Conservation (phyloP, 2,113 vertebrate species). For the Scomber scombrus region DNA sequence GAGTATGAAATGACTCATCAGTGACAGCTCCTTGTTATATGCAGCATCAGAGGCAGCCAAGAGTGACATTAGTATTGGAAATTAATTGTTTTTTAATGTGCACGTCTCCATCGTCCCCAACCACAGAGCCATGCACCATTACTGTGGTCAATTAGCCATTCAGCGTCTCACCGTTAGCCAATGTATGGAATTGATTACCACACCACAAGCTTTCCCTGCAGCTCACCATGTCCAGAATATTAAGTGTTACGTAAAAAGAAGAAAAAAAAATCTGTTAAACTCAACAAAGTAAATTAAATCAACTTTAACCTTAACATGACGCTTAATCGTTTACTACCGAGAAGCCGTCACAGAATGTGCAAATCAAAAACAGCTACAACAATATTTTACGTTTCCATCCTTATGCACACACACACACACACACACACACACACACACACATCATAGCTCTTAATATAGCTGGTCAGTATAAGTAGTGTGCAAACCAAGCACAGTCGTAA, state of each 20-base stretch:
- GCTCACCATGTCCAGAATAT: slow-evolving; percentile 73
- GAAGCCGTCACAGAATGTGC: slow-evolving; percentile 9
- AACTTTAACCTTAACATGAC: slow-evolving; percentile 53
- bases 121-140: slow-evolving; percentile 80
- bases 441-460: slow-evolving; percentile 25
- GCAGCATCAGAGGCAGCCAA: slow-evolving; percentile 73
- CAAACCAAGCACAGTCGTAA: slow-evolving; percentile 37
- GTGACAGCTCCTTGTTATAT: slow-evolving; percentile 81
- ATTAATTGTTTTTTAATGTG: slow-evolving; percentile 87
- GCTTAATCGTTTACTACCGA: slow-evolving; percentile 46
- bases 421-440: background rate
- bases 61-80: slow-evolving; percentile 82
- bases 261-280: slow-evolving; percentile 28
- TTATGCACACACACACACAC: too few species aligned
- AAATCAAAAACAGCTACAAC: slow-evolving; percentile 27
- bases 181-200: slow-evolving; percentile 82
- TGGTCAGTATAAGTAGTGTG: slow-evolving; percentile 45
- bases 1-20: slow-evolving; percentile 82
- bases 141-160: slow-evolving; percentile 85
- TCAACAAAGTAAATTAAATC: slow-evolving; percentile 53
- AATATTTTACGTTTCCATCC: slow-evolving; percentile 7
- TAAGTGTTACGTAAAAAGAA: slow-evolving; percentile 56
- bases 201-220: slow-evolving; percentile 66
- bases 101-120: slow-evolving; percentile 75
- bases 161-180: slow-evolving; percentile 72